phyloP scores from a whole-genome alignment of 2,113 vertebrate species.

The Psittacula cyanocephala region DNA sequence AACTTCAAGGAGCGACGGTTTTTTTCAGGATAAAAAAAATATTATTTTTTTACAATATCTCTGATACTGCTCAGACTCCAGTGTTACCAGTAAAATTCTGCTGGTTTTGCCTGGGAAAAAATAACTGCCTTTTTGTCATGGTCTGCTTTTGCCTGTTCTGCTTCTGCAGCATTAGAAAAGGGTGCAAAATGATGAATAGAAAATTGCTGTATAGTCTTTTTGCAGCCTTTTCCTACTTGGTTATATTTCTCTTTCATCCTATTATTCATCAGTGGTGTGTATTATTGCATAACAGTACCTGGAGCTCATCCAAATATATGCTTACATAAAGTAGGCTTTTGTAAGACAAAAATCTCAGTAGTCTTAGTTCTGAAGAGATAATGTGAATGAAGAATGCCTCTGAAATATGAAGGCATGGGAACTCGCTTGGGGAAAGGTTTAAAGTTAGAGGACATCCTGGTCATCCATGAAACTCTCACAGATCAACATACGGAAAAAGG shows the following conservation, averaged over 20 bases:
- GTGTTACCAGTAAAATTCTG: background rate
- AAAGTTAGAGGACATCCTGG: background rate
- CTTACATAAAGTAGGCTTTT: background rate
- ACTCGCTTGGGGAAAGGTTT: background rate
- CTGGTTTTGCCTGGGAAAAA: background rate
- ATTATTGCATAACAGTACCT: background rate
- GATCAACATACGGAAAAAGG: background rate
- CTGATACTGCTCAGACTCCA: background rate
- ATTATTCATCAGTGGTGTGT: background rate
- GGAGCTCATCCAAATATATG: background rate
- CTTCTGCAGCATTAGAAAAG: background rate
- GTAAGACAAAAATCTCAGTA: background rate
- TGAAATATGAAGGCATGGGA: background rate
- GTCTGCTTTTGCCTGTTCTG: background rate
- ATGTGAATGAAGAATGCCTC: background rate
- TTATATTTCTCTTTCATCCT: background rate
- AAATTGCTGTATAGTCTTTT: background rate
- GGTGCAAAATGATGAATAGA: background rate
- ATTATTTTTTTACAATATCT: background rate
- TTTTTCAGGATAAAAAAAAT: background rate
- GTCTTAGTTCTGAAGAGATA: background rate
- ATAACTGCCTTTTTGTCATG: background rate
- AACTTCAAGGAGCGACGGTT: background rate
- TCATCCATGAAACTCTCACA: background rate
- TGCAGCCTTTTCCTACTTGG: background rate